Percentiles rank a stretch among this genome's conserved stretches.
phyloP scores from a whole-genome alignment of 2,888 invertebrate species.

The Phyllotreta striolata region DNA sequence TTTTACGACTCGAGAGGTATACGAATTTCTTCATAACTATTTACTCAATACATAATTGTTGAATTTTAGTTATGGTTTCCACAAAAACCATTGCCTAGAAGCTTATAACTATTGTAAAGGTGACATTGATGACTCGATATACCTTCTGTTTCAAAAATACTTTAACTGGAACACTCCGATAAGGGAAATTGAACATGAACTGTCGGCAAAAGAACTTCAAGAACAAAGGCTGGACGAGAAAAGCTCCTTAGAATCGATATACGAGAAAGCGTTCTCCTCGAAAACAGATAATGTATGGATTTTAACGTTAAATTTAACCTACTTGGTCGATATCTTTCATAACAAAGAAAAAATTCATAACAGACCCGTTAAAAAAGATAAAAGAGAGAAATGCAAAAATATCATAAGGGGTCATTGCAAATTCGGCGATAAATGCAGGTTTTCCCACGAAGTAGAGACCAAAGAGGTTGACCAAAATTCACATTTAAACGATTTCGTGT shows the following conservation, averaged over 20 bases:
- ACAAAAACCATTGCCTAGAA: constrained; percentile 76
- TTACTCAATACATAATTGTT: constrained; percentile 17
- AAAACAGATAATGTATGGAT: constrained; percentile 79
- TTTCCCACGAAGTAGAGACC: constrained; percentile 69
- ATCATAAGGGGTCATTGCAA: constrained; percentile 72
- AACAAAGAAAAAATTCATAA: constrained; percentile 60
- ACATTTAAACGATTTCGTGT: constrained; percentile 61
- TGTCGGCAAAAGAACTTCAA: constrained; percentile 65
- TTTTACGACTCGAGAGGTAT: constrained; percentile 76
- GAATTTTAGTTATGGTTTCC: constrained; percentile 78
- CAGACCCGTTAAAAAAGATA: constrained; percentile 56
- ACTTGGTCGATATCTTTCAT: constrained; percentile 64
- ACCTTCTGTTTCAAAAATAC: constrained; percentile 76
- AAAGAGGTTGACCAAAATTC: constrained; percentile 55
- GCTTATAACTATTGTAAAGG: constrained; percentile 73
- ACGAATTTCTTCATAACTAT: constrained; percentile 30
- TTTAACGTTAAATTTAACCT: constrained; percentile 72
- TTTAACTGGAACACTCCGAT: constrained; percentile 61
- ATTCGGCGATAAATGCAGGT: constrained; percentile 78
- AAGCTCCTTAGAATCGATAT: constrained; percentile 79
- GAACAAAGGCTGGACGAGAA: constrained; percentile 77
- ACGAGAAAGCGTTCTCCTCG: constrained; percentile 73
- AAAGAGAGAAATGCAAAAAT: constrained; percentile 71
- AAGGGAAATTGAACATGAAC: constrained; percentile 56
- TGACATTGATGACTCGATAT: constrained; percentile 75